phyloP scores from a whole-genome alignment of 2,113 vertebrate species.

The Neolamprologus brichardi region DNA sequence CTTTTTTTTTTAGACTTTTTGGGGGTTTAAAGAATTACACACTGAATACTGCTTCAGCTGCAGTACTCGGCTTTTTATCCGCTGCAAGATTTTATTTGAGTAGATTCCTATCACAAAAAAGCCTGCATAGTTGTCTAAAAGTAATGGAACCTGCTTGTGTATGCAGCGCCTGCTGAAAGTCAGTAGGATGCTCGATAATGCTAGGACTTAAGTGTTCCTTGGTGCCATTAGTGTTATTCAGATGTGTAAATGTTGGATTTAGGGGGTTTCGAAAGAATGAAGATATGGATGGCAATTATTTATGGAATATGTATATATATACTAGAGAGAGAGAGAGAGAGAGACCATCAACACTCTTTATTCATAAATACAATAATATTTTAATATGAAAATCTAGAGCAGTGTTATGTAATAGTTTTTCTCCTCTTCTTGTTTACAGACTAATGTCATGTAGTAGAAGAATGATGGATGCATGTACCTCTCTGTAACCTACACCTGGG shows the following conservation, averaged over 20 bases:
- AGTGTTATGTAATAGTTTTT: not conserved
- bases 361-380: not conserved
- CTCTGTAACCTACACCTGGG: not conserved
- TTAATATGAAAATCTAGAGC: not conserved
- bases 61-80: conserved; percentile 30
- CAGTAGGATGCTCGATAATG: not conserved
- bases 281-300: not conserved
- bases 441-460: not conserved
- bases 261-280: not conserved
- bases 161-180: not conserved
- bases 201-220: not conserved
- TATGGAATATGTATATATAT: not conserved
- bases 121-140: conserved; percentile 23
- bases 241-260: not conserved
- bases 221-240: not conserved
- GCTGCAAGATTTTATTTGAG: conserved; percentile 27
- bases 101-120: conserved; percentile 18
- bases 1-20: conserved; percentile 37
- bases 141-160: conserved; percentile 33
- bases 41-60: conserved; percentile 39
- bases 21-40: conserved; percentile 55
- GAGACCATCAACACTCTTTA: not conserved
- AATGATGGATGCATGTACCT: not conserved
- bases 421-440: not conserved
- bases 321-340: not conserved